phyloP scores from a whole-genome alignment of 2,797 vertebrate genomes.

The Liparis tanakae region DNA sequence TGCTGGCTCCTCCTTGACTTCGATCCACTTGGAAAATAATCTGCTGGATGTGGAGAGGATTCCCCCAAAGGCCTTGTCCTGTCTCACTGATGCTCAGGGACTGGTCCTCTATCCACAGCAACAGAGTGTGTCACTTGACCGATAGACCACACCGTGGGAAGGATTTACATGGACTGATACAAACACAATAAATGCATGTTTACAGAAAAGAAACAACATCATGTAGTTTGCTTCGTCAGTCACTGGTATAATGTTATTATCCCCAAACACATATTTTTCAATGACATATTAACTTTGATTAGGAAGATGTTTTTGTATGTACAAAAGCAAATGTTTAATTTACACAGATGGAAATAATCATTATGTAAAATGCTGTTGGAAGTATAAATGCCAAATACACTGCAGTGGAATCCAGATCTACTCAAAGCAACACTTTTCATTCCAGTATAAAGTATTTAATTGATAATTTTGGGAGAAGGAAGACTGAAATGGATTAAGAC shows the following conservation, averaged over 20 bases:
- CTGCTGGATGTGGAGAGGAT: conserved; percentile 77
- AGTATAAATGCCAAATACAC: conserved; percentile 12
- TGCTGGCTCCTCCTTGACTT: conserved; percentile 80
- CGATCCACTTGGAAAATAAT: conserved; percentile 87
- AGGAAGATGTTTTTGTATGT: conserved; percentile 16
- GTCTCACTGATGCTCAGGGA: conserved; percentile 74
- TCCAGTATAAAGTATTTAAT: conserved; percentile 17
- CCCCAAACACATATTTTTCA: conserved; percentile 15
- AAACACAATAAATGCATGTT: conserved; percentile 21
- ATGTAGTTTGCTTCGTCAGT: conserved; percentile 22
- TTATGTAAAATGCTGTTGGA: conserved; percentile 21
- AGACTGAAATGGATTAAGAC: conserved; percentile 39
- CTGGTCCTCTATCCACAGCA: conserved; percentile 83
- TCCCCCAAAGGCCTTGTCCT: conserved; percentile 80
- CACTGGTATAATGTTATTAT: conserved; percentile 12
- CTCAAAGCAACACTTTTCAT: conserved; percentile 29
- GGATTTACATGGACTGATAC: neutral
- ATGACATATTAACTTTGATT: conserved; percentile 7
- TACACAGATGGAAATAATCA: conserved; percentile 16
- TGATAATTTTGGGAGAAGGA: conserved; percentile 34
- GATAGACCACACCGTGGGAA: conserved; percentile 21
- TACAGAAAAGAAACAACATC: conserved; percentile 7
- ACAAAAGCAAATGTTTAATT: conserved; percentile 41
- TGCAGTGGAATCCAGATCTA: conserved; percentile 13
- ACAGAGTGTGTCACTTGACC: conserved; percentile 55